Percentiles rank a stretch among this genome's conserved stretches.
Conservation (phyloP, 2,113 vertebrate genomes). For the Leptodactylus fuscus region DNA sequence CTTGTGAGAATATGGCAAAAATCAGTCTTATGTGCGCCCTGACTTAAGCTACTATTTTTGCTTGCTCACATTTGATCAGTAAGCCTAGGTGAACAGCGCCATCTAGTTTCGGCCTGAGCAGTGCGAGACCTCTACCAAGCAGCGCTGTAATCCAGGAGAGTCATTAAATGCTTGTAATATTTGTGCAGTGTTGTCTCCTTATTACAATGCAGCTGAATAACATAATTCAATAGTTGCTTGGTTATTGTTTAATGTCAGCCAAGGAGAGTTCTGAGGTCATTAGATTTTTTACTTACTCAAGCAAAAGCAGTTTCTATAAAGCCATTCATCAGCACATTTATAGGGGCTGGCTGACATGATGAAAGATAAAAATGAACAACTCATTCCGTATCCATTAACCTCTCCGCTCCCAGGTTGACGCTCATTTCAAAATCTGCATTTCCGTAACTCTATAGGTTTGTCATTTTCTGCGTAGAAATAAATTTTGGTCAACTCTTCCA, state of each 20-base stretch:
- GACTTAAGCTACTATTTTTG: no score
- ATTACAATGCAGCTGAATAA: conserved; percentile 27
- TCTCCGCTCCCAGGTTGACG: not conserved
- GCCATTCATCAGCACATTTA: conserved; percentile 33
- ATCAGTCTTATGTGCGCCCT: no score
- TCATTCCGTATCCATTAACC: conserved; percentile 16
- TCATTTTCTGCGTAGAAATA: not conserved
- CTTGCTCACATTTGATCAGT: not conserved
- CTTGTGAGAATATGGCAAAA: no score
- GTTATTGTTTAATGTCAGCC: conserved; percentile 36
- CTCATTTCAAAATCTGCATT: not conserved
- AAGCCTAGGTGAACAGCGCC: not conserved
- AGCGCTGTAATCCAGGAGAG: not conserved
- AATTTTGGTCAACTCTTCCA: no score
- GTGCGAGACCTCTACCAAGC: no score
- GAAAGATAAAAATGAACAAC: conserved; percentile 29
- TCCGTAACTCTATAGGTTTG: not conserved
- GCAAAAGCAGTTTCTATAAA: conserved; percentile 34
- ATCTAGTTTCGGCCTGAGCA: no score
- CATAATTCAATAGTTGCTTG: conserved; percentile 21
- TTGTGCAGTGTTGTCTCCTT: conserved; percentile 7
- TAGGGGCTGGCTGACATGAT: conserved; percentile 26
- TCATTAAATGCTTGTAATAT: not conserved
- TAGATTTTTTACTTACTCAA: conserved; percentile 41
- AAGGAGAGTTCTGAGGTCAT: conserved; percentile 33